Percentiles rank a stretch among this genome's conserved stretches.
phyloP scores from a whole-genome alignment of 2,888 invertebrate genomes.

The Nemotelus pantherinus region DNA sequence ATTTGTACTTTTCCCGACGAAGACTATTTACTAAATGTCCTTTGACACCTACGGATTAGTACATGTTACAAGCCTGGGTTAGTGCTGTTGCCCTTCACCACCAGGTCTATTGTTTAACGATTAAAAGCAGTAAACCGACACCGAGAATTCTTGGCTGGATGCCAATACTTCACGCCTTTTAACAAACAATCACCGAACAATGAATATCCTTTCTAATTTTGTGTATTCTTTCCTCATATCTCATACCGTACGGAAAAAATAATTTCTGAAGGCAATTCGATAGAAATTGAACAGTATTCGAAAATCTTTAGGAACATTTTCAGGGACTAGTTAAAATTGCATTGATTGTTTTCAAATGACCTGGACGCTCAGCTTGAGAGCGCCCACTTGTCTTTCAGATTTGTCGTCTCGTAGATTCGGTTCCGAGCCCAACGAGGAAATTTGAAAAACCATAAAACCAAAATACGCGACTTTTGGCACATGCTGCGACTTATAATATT shows the following conservation, averaged over 20 bases:
- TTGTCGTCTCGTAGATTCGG: neutral
- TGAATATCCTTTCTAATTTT: constrained; percentile 48
- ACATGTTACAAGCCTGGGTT: constrained; percentile 12
- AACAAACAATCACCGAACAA: constrained; percentile 49
- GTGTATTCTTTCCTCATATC: constrained; percentile 46
- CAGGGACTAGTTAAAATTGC: constrained; percentile 22
- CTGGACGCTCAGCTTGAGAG: constrained; percentile 48
- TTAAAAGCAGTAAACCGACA: constrained; percentile 44
- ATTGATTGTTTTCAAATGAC: constrained; percentile 30
- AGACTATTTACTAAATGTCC: constrained; percentile 39
- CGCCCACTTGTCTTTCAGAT: constrained; percentile 45
- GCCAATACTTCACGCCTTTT: constrained; percentile 51
- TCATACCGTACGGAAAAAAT: constrained; percentile 21
- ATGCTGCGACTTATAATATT: constrained; percentile 52
- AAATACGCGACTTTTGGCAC: constrained; percentile 51
- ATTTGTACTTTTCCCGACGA: neutral
- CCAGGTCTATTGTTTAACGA: constrained; percentile 30
- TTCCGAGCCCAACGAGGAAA: neutral
- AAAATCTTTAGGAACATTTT: constrained; percentile 38
- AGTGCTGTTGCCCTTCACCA: constrained; percentile 16
- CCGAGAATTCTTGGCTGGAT: constrained; percentile 40
- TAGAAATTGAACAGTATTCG: constrained; percentile 51
- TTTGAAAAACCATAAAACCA: constrained; percentile 7
- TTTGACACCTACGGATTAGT: constrained; percentile 49
- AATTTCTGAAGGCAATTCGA: constrained; percentile 45